Evolutionary conservation across 2,888 invertebrate genomes (phyloP).

Genomic region (Sinotaia quadrata): DNA sequence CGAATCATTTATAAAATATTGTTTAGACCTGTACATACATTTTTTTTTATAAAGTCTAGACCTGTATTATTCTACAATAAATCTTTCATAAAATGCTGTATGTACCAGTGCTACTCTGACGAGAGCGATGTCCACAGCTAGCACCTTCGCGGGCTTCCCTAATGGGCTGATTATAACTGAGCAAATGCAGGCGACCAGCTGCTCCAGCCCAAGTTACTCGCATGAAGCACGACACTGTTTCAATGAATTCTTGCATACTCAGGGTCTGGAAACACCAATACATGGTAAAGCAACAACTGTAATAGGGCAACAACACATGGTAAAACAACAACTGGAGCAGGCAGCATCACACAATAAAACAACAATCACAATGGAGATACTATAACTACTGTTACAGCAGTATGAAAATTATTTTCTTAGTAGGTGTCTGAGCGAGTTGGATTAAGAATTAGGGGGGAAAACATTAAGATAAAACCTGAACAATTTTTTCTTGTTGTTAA

Average conservation of each 20-base stretch:
- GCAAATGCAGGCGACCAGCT: constrained; percentile 72
- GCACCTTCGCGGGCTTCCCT: constrained; percentile 65
- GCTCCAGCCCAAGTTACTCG: constrained; percentile 74
- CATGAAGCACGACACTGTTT: constrained; percentile 72
- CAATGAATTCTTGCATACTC: constrained; percentile 70
- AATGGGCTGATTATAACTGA: constrained; percentile 69
- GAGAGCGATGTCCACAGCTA: constrained; percentile 64
- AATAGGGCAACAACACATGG: neutral
- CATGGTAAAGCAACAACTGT: neutral
- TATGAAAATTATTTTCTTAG: too few relatives aligned
- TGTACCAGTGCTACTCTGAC: constrained; percentile 72
- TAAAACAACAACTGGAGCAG: neutral
- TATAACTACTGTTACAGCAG: too few relatives aligned
- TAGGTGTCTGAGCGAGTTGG: too few relatives aligned
- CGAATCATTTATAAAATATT: too few relatives aligned
- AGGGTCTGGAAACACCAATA: constrained; percentile 66
- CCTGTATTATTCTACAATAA: too few relatives aligned
- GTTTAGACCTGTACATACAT: too few relatives aligned
- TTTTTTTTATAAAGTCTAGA: too few relatives aligned
- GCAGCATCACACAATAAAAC: neutral
- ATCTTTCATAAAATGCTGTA: too few relatives aligned
- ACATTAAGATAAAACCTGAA: too few relatives aligned
- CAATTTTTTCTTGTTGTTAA: too few relatives aligned
- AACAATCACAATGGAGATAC: neutral
- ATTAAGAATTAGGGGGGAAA: too few relatives aligned